These are phyloP conservation scores for Syngnathus floridae DNA, from an alignment of 2,113 vertebrate genomes.

Conservation along the genomic window DNA sequence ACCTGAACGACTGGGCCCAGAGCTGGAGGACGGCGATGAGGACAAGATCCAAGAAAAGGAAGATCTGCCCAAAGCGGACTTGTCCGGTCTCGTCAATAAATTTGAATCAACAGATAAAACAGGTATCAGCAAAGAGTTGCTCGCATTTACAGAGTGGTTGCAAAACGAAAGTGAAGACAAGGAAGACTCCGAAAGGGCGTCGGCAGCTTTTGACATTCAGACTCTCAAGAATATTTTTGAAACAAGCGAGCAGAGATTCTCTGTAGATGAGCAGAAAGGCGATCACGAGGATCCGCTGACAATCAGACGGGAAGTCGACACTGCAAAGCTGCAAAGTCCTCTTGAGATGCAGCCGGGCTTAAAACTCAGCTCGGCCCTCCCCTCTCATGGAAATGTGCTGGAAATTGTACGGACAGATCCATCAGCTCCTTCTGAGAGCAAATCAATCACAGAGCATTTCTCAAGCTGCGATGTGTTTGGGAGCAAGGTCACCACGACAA, in stretches of 20 bases:
- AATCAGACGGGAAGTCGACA: slow-evolving; percentile 58
- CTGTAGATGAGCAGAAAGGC: slow-evolving; percentile 55
- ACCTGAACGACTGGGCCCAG: slow-evolving; percentile 53
- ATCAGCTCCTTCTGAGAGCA: slow-evolving; percentile 59
- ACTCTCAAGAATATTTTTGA: slow-evolving; percentile 74
- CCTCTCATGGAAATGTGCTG: slow-evolving; percentile 40
- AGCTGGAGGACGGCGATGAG: slow-evolving; percentile 55
- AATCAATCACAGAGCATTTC: slow-evolving; percentile 65
- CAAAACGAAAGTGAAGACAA: slow-evolving; percentile 54
- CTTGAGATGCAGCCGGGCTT: slow-evolving; percentile 49
- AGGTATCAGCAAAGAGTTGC: slow-evolving; percentile 55
- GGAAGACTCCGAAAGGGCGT: slow-evolving; percentile 61
- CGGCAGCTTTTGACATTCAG: slow-evolving; percentile 68
- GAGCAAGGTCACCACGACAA: slow-evolving; percentile 61
- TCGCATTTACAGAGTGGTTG: slow-evolving; percentile 45
- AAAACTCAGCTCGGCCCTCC: slow-evolving; percentile 49
- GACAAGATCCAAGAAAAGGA: slow-evolving; percentile 52
- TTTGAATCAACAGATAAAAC: slow-evolving; percentile 66
- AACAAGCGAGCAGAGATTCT: slow-evolving; percentile 66
- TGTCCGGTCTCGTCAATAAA: slow-evolving; percentile 58
- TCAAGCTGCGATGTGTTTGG: slow-evolving; percentile 69
- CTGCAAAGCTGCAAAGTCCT: slow-evolving; percentile 60
- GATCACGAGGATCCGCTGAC: slow-evolving; percentile 62
- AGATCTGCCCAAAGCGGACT: slow-evolving; percentile 49
- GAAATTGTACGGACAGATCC: slow-evolving; percentile 55